Conservation (phyloP, 2,113 vertebrate species). For the Anser cygnoides region DNA sequence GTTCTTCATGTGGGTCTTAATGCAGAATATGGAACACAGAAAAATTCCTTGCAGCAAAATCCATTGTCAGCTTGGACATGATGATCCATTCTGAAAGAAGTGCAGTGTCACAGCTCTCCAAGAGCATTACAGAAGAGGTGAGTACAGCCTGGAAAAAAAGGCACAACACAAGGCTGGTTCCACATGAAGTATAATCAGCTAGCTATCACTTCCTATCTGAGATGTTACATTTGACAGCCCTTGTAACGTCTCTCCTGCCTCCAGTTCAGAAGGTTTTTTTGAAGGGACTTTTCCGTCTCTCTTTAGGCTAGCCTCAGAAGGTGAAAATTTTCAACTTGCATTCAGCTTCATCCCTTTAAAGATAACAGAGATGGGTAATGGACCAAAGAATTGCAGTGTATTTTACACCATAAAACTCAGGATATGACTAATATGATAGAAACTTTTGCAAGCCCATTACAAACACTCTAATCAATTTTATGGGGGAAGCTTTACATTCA, state of each 20-base stretch:
- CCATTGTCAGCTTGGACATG: not conserved
- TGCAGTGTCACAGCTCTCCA: not conserved
- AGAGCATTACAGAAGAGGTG: not conserved
- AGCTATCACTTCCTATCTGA: not conserved
- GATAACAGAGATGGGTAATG: not conserved
- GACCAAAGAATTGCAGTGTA: not conserved
- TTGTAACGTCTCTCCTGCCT: not conserved
- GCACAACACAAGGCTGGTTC: not conserved
- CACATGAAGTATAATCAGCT: not conserved
- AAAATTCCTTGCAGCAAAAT: not conserved
- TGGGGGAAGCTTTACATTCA: not conserved
- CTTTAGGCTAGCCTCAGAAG: not conserved
- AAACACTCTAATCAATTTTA: not conserved
- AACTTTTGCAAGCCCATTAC: not conserved
- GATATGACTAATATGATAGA: not conserved
- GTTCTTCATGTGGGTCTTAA: not conserved
- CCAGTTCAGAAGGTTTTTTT: not conserved
- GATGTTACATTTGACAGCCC: accelerated
- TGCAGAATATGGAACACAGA: not conserved
- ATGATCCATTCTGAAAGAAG: not conserved
- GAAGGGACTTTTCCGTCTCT: not conserved
- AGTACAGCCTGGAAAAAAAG: not conserved
- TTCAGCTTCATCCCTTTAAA: not conserved
- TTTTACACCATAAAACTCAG: not conserved
- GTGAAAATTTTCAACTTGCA: not conserved